Base-by-base conservation (phyloP, 2,113 vertebrate genomes). In the Eublepharis macularius region DNA sequence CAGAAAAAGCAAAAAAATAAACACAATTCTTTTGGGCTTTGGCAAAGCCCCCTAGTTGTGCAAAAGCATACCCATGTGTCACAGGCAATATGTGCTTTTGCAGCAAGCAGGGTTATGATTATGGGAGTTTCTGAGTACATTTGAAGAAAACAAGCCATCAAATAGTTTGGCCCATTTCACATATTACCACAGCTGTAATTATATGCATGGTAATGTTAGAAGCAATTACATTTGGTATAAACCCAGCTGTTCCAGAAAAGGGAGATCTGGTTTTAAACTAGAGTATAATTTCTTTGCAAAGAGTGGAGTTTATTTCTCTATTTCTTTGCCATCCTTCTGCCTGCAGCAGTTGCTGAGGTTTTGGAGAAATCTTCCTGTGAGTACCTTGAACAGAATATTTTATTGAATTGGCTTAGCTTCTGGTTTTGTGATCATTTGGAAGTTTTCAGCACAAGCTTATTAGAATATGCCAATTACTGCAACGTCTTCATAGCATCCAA, bases 201-300 rank as follows among this genome's bases (percentile, higher is more conserved):
- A 92, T 74, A 94, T 83, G 34, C 70, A 90, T 90, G 49, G 89
- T 86, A 84, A 65, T 12, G 47, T 6, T n/a, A 84, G 32, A 83
- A 92, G 80, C 88, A 92, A 84, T 94, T 93, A 87, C 80, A 85
- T 89, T 90, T 91, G 51, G 75, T 83, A 91, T 89, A 92, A 72
- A 84, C 1, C 83, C 83, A 84, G 9, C 88, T 86, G 80, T 90
- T 92, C 88, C 87, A 94, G 91, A 91, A 95, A 86, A 86, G 85
- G 14, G 77, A 70, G 17, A 19, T 80, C 76, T 94, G 93, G 92
- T 94, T 95, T 95, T 95, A 94, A 84, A 63, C 78, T 92, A 93
- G 73, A 92, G 77, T 94, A n/a, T 92, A 93, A 96, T 96, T 95
- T 95, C 80, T 92, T 82, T 51, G 19, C n/a, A 87, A 54, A 63